Base-by-base conservation (phyloP, 2,888 invertebrate species). In the Cheilosia pagana region DNA sequence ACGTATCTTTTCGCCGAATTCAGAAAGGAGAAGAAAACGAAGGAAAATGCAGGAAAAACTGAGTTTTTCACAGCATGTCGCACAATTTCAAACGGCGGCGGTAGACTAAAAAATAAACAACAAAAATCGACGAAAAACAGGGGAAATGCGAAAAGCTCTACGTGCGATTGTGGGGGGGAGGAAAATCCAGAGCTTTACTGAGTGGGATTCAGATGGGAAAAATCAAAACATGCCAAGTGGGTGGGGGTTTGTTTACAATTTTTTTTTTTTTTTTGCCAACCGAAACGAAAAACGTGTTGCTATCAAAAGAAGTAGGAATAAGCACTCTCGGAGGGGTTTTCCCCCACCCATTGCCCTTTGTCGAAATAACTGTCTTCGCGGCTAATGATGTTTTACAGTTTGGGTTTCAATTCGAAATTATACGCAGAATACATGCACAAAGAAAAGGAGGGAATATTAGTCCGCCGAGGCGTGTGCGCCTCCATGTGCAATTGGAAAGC, bases 21-120 rank as follows among this genome's bases (percentile, higher is more conserved):
- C 25, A 19, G 48, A 48, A 41, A 63, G 41, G 35, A 23, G 55
- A 65, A 71, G n/a, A 21, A 63, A 63, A 53, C 60, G 41, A 65
- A 59, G 55, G 74, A 65, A 59, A 45, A 50, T 48, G 25, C 31
- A 35, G 21, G 3, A 55, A 52, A 52, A 59, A 78, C n/a, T 52
- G 41, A 45, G 14, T 31, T 68, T 72, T 59, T 79, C 70, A 74
- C 59, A 85, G 57, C 70, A 81, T 79, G 79, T 81, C 85, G 71
- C 74, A 65, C 76, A 75, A 79, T 68, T 76, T 85, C 85, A 81
- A 76, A 75, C 52, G 63, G 65, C 75, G 75, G 67, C 83, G 74
- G 75, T 63, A 81, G 79, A 85, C 83, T 81, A 85, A 81, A 57
- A 62, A 70, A 85, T 35, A 85, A 65, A 72, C 67, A 82, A 82